Conservation (phyloP, 2,113 vertebrate species). For the Myotis davidii region DNA sequence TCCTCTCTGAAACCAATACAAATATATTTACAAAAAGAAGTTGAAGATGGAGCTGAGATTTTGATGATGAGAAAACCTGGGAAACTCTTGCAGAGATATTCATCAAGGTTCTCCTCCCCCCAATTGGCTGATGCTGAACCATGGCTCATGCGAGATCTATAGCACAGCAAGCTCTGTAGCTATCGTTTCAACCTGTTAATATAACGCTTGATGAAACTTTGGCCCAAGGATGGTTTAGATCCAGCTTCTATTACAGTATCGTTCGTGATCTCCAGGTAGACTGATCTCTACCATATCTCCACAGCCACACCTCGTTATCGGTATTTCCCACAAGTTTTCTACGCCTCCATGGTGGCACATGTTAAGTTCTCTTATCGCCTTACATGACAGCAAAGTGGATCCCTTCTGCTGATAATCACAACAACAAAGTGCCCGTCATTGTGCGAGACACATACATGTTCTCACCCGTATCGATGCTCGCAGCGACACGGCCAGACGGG, state of each 20-base stretch:
- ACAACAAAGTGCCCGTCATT: background rate
- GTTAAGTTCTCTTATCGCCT: background rate
- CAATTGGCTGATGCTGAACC: background rate
- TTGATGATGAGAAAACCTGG: background rate
- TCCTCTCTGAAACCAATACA: too few relatives aligned
- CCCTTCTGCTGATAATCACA: background rate
- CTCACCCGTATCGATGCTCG: background rate
- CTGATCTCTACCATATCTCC: background rate
- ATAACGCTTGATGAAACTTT: background rate
- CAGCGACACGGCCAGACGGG: background rate
- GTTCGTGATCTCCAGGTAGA: background rate
- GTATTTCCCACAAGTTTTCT: background rate
- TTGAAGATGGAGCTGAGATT: background rate
- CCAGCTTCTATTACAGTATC: background rate
- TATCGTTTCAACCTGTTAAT: background rate
- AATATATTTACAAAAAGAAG: too few relatives aligned
- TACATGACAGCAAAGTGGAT: background rate
- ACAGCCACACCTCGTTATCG: background rate
- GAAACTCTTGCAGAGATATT: background rate
- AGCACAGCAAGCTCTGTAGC: background rate
- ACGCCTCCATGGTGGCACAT: background rate
- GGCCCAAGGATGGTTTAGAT: background rate
- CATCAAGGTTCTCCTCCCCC: background rate
- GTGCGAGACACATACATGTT: constrained; percentile 1
- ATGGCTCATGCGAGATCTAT: background rate